Base-by-base conservation (phyloP, 2,888 invertebrate genomes). In the Diadegma fenestrale region DNA sequence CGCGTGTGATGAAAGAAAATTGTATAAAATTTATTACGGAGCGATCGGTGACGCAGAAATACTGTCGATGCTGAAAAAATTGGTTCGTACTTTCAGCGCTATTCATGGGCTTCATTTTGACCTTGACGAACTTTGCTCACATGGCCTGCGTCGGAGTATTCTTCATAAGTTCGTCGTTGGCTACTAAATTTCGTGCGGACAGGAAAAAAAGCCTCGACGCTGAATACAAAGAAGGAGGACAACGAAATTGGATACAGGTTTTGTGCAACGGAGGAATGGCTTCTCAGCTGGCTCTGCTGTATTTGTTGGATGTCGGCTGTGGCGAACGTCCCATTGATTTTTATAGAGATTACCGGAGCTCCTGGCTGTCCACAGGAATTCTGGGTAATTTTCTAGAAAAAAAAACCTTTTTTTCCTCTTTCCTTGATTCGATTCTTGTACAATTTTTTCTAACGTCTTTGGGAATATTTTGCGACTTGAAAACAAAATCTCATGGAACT, bases 261-360 rank as follows among this genome's bases (percentile, higher is more conserved):
- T 93, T 98, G 0, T 98, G 98, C 92, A 98, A 98, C 94, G 97
- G 96, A 0, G 98, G 98, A n/a, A 97, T 98, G 96, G 97, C 98
- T 22, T 95, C 97, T 0, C 96, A 97, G 90, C 94, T 98, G 71
- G 97, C 96, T 0, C 91, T 98, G 48, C 94, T 98, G 30, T 98
- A 97, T 92, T 94, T 98, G 86, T 93, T 98, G 85, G 97, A 98
- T 93, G 95, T 96, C 80, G 98, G 97, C 0, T 96, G 96, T 87
- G 96, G 96, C 2, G 98, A 98, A 92, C 94, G 95, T 37, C 96
- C 97, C 0, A 96, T 98, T 64, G 96, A 98, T 93, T 98, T 98
- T 93, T 92, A 94, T 2, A 95, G 95, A 78, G 95, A 96, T 90
- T 98, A 98, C 90, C 95, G 97, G 90, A 96, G 97, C 33, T 97